A percentile compares a stretch with the other conserved stretches of the same genome.
phyloP scores from a whole-genome alignment of 2,797 vertebrate species.

The Halcyon smyrnensis region DNA sequence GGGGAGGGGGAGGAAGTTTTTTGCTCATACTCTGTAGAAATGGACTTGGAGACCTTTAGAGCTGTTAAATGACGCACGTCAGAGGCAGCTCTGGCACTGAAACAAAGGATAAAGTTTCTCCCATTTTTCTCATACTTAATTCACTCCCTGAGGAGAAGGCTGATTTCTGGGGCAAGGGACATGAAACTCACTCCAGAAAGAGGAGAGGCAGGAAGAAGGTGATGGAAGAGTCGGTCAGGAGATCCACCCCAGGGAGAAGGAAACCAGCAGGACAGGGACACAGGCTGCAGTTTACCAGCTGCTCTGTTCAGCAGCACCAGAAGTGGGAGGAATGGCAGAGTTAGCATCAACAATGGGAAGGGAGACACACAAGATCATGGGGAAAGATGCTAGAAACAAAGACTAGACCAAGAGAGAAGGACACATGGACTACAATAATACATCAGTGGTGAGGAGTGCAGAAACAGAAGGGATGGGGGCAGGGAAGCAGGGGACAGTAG shows the following conservation, averaged over 20 bases:
- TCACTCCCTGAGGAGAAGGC: background rate
- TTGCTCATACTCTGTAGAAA: background rate
- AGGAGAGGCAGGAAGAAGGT: background rate
- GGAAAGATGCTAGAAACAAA: background rate
- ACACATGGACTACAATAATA: accelerated
- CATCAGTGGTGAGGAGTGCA: background rate
- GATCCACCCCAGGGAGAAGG: background rate
- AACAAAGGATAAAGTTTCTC: background rate
- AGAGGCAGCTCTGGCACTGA: background rate
- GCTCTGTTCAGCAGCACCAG: background rate
- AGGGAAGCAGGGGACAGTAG: background rate
- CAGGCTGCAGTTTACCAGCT: background rate
- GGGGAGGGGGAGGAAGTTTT: background rate
- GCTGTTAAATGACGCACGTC: background rate
- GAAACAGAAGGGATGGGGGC: background rate
- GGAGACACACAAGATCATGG: background rate
- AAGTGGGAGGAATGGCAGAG: background rate
- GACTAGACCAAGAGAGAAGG: background rate
- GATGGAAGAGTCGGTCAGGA: background rate
- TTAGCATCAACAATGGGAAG: background rate
- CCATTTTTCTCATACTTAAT: background rate
- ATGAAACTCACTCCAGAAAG: background rate
- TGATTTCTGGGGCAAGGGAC: background rate
- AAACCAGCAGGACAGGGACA: background rate
- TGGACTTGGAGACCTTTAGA: background rate